Evolutionary conservation across 2,888 invertebrate genomes (phyloP).

Genomic region (Eutolmus rufibarbis): DNA sequence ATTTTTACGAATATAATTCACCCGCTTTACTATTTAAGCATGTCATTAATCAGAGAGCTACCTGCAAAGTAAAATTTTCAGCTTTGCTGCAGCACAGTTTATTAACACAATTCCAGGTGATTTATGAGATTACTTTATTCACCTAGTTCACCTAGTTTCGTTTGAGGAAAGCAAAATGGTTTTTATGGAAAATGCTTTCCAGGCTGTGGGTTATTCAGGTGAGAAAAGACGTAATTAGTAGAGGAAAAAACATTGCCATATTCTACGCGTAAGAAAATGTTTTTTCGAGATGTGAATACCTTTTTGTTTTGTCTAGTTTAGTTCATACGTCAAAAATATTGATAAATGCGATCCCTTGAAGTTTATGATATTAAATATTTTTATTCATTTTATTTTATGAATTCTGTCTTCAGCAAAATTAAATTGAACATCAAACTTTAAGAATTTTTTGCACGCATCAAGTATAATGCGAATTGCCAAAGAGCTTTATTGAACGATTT

Average conservation of each 20-base stretch:
- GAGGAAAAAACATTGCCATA: background rate
- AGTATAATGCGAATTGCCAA: too few relatives aligned
- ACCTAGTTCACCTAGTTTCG: background rate
- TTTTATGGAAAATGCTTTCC: background rate
- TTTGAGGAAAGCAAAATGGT: background rate
- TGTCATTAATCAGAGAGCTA: background rate
- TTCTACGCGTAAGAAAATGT: background rate
- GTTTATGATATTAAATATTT: background rate
- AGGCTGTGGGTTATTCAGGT: background rate
- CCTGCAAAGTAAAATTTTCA: background rate
- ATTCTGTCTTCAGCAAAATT: background rate
- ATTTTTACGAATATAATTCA: background rate
- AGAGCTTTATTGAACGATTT: background rate
- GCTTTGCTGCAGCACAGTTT: background rate
- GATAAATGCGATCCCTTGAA: too few relatives aligned
- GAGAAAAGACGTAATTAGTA: background rate
- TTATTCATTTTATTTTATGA: background rate
- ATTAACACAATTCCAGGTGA: background rate
- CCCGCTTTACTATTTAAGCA: background rate
- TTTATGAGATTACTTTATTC: background rate
- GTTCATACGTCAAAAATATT: too few relatives aligned
- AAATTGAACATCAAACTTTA: background rate
- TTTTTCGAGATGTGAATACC: background rate
- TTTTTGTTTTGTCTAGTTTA: too few relatives aligned
- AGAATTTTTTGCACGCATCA: background rate